A percentile compares a stretch with the other conserved stretches of the same genome.
These are phyloP conservation scores for Dolichallabes microphthalmus DNA, from an alignment of 2,113 vertebrate species.

Conservation along the genomic window DNA sequence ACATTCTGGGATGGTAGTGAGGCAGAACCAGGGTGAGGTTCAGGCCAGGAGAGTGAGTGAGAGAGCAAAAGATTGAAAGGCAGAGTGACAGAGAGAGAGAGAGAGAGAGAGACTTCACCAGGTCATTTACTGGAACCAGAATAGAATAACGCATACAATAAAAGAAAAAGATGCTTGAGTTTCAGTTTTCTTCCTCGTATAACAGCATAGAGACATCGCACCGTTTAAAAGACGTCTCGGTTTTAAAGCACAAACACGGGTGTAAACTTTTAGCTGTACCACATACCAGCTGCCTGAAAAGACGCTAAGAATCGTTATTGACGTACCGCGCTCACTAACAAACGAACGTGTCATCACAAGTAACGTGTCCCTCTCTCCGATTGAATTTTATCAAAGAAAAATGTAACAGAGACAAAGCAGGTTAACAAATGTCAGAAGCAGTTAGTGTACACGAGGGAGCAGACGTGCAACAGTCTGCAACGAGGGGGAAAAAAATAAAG, in stretches of 20 bases:
- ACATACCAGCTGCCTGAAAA: slow-evolving; percentile 6
- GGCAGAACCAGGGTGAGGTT: slow-evolving; percentile 51
- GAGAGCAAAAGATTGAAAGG: slow-evolving; percentile 24
- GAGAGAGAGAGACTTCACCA: neutral
- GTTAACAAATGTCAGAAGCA: slow-evolving; percentile 37
- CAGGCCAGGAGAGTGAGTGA: slow-evolving; percentile 45
- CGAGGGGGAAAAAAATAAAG: neutral
- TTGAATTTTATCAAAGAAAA: neutral
- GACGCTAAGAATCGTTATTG: neutral
- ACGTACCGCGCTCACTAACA: neutral
- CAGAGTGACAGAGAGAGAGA: slow-evolving; percentile 4
- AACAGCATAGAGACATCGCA: neutral
- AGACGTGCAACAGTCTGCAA: slow-evolving; percentile 20
- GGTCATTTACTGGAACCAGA: slow-evolving; percentile 41
- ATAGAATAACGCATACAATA: slow-evolving; percentile 22
- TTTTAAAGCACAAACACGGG: slow-evolving; percentile 8
- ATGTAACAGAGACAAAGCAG: slow-evolving; percentile 3
- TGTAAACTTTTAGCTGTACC: slow-evolving; percentile 11
- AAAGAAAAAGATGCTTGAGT: slow-evolving; percentile 2
- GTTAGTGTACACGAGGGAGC: slow-evolving; percentile 26
- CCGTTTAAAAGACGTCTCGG: slow-evolving; percentile 3
- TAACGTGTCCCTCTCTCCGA: neutral
- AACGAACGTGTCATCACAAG: neutral
- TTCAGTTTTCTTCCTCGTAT: slow-evolving; percentile 18
- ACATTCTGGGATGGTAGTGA: slow-evolving; percentile 54